These are phyloP conservation scores for Petrophora chlorosata DNA, from an alignment of 2,888 invertebrate species.

Conservation along the genomic window DNA sequence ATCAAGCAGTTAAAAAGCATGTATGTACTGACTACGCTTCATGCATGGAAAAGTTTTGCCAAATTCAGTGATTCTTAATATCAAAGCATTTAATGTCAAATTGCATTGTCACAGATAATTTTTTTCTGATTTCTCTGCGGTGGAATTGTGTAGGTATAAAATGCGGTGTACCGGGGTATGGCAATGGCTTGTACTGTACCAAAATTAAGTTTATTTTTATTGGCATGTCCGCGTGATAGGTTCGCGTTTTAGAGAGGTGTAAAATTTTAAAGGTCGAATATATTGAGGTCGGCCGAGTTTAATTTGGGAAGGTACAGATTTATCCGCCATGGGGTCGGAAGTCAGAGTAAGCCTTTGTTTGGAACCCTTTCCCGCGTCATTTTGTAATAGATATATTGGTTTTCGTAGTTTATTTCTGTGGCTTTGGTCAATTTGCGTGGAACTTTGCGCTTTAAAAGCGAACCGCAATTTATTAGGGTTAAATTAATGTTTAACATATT, in stretches of 20 bases:
- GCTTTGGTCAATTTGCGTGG: neutral
- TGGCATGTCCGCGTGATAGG: neutral
- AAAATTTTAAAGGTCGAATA: constrained; percentile 18
- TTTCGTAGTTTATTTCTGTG: neutral
- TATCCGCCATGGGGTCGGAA: constrained; percentile 8
- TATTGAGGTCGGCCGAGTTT: constrained; percentile 11
- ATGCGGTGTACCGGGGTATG: too few relatives aligned
- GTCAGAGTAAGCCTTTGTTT: constrained; percentile 21
- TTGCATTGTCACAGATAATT: neutral
- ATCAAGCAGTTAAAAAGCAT: neutral
- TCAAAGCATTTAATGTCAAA: neutral
- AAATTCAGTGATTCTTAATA: neutral
- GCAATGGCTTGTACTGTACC: neutral
- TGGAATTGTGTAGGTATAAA: too few relatives aligned
- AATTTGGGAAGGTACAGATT: constrained; percentile 8
- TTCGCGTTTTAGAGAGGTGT: constrained; percentile 5
- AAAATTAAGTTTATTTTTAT: constrained; percentile 12
- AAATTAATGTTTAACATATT: neutral
- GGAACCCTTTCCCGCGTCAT: constrained; percentile 7
- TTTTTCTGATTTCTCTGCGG: too few relatives aligned
- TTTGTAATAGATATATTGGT: constrained; percentile 8
- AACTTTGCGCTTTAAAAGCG: neutral
- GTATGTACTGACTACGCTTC: neutral
- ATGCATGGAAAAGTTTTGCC: neutral
- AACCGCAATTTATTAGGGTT: neutral